Conservation (phyloP, 2,113 vertebrate genomes). For the Puntigrus tetrazona region DNA sequence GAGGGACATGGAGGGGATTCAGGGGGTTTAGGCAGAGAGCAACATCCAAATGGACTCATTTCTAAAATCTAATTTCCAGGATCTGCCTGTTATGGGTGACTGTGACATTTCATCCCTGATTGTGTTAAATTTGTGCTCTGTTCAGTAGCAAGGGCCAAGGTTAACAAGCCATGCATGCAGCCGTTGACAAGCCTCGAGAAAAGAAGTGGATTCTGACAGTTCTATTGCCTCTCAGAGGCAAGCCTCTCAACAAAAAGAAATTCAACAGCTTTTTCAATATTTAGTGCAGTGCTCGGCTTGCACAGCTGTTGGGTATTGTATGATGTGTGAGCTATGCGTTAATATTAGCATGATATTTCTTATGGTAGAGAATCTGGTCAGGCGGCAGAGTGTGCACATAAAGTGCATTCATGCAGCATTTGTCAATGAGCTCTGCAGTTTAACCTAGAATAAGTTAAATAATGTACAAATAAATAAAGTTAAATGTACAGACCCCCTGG, state of each 20-base stretch:
- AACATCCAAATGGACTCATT: constrained; percentile 50
- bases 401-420: no score
- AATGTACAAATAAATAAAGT: neutral
- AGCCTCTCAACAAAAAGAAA: neutral
- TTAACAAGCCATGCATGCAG: constrained; percentile 22
- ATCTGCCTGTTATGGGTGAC: constrained; percentile 39
- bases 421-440: neutral
- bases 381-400: no score
- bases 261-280: neutral
- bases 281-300: neutral
- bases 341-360: no score
- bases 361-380: no score
- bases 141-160: constrained; percentile 31
- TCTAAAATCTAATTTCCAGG: constrained; percentile 49
- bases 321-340: neutral
- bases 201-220: constrained; percentile 27
- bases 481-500: neutral
- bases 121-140: constrained; percentile 47
- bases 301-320: neutral
- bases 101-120: constrained; percentile 54
- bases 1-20: constrained; percentile 19
- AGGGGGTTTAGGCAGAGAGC: constrained; percentile 22
- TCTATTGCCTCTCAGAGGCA: constrained; percentile 14
- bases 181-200: neutral
- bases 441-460: neutral